Evolutionary conservation across 1,140 invertebrate genomes (phyloP).

Genomic region (Pseudomyrmex dendroicus): DNA sequence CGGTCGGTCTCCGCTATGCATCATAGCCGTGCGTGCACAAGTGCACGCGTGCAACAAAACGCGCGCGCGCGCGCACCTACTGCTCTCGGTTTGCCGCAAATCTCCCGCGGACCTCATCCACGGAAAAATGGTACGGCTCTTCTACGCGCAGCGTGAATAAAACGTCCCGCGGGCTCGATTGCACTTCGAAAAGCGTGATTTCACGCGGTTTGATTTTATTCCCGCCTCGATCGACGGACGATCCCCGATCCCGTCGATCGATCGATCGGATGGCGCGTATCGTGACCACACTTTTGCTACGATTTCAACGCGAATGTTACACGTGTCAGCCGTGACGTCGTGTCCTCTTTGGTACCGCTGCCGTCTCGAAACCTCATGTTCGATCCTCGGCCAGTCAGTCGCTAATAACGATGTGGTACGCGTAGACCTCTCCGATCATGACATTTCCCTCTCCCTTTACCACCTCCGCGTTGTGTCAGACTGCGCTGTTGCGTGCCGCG

Average conservation of each 20-base stretch:
- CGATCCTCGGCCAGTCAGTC: background rate
- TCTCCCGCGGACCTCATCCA: conserved; percentile 47
- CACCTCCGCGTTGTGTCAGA: background rate
- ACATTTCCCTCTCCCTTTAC: background rate
- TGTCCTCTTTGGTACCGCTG: conserved; percentile 1
- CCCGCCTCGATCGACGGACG: conserved; percentile 11
- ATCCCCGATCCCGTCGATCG: conserved; percentile 32
- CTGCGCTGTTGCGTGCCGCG: conserved; percentile 6
- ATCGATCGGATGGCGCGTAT: background rate
- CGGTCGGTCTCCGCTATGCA: conserved; percentile 15
- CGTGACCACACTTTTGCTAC: background rate
- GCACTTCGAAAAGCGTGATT: conserved; percentile 34
- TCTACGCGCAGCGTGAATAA: conserved; percentile 15
- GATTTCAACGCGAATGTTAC: conserved; percentile 1
- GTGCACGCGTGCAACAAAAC: conserved; percentile 12
- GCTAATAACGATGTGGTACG: background rate
- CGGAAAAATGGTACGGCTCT: conserved; percentile 35
- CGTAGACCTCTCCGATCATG: conserved; percentile 22
- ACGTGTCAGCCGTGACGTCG: conserved; percentile 2
- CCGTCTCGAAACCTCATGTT: conserved; percentile 4
- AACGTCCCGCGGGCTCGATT: conserved; percentile 27
- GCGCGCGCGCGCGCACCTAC: background rate
- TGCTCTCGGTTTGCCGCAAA: conserved; percentile 38
- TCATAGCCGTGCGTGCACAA: conserved; percentile 24
- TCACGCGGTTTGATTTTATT: conserved; percentile 16